These are phyloP conservation scores for Dasyornis broadbenti DNA, from an alignment of 2,113 vertebrate species.

Conservation along the genomic window DNA sequence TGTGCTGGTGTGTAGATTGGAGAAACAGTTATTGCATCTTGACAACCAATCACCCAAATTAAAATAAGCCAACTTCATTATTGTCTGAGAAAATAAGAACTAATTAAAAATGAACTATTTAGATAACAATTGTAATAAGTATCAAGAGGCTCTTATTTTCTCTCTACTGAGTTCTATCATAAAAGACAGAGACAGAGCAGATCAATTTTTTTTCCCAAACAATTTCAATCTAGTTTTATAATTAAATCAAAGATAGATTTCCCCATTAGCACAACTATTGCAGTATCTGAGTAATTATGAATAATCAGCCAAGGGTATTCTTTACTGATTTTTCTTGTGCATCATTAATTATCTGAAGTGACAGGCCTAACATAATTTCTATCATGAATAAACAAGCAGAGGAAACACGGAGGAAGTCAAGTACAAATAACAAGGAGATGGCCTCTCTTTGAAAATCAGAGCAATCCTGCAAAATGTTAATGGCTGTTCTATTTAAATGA, in stretches of 20 bases:
- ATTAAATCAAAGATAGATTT: constrained; percentile 32
- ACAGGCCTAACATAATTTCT: background rate
- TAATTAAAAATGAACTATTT: constrained; percentile 36
- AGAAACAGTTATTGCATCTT: background rate
- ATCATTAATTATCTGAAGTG: constrained; percentile 7
- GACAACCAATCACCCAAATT: background rate
- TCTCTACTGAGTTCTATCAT: background rate
- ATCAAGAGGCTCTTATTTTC: background rate
- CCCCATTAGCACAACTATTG: background rate
- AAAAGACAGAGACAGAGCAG: background rate
- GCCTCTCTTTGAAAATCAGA: background rate
- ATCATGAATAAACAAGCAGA: background rate
- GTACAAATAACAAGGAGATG: background rate
- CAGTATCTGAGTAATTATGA: background rate
- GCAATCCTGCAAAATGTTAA: background rate
- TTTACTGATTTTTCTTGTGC: constrained; percentile 10
- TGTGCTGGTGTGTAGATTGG: background rate
- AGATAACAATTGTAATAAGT: background rate
- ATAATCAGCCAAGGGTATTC: constrained; percentile 10
- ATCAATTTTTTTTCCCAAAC: background rate
- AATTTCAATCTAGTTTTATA: constrained; percentile 15
- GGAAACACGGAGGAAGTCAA: background rate
- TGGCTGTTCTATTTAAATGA: background rate
- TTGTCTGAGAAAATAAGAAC: constrained; percentile 53
- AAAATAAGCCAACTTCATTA: constrained; percentile 59